Evolutionary conservation across 2,797 vertebrate species (phyloP), one percentile per base, ranked within the genome.

Genomic region (Toxotes lorentzi): DNA sequence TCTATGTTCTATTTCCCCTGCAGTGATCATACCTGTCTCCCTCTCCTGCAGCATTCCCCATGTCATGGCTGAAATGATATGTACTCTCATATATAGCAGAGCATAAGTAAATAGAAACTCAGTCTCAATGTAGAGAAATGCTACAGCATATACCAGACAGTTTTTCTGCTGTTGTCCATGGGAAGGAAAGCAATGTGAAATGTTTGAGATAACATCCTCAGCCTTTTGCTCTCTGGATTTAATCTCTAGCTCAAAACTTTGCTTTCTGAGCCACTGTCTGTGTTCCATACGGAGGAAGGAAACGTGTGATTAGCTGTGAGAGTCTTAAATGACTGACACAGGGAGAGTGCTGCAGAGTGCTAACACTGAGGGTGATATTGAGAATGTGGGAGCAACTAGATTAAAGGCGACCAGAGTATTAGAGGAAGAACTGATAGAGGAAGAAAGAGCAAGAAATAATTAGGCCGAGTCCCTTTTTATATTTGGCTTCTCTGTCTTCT

Each of bases 371-470:
- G 79, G 69, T 76, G 85, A 86, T 88, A 79, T 60, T 71, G 81
- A 86, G 85, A 88, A 82, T 70, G 88, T 78, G 76, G 81, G 84
- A 73, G 73, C 79, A 86, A 65, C 50, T 70, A 79, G 82, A 91
- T 88, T 86, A 86, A 86, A 91, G 78, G 73, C 38, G 23, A 67
- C 11, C 1, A 43, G 65, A 69, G 79, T 63, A 85, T 71, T 70
- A 67, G 66, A 79, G 41, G 45, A 59, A 23, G 71, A 79, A 56
- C 63, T 78, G 86, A 80, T 70, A 56, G 79, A 80, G 73, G 71
- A 82, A 78, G 79, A 79, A 74, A 79, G 64, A 82, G 78, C 50
- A 19, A 73, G 57, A 88, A 87, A 87, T 86, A 92, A 91, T 86
- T 82, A 88, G 74, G 68, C 41, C 62, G 60, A 77, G 74, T 32